Evolutionary conservation across 1,140 invertebrate species (phyloP).

Genomic region (Drosophila obscura): DNA sequence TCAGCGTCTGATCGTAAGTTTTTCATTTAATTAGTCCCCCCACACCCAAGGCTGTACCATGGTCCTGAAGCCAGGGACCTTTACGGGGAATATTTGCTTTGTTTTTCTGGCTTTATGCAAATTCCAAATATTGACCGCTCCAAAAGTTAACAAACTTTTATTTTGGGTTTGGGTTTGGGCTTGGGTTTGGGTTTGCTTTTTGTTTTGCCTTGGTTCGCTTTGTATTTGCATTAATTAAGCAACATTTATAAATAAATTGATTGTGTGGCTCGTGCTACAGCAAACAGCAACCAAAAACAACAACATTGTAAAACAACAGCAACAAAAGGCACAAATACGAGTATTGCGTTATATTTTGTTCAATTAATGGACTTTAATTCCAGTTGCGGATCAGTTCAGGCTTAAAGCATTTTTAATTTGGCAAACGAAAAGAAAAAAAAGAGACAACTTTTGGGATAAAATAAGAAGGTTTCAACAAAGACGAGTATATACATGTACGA

Average conservation of each 20-base stretch:
- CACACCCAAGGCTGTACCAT: neutral
- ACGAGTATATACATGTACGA: neutral
- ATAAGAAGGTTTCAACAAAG: constrained; percentile 12
- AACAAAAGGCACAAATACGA: constrained; percentile 19
- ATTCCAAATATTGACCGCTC: constrained; percentile 38
- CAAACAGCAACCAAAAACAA: constrained; percentile 19
- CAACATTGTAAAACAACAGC: constrained; percentile 19
- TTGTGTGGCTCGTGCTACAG: constrained; percentile 56
- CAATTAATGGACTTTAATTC: constrained; percentile 67
- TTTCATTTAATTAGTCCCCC: constrained; percentile 43
- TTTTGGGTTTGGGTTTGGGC: constrained; percentile 19
- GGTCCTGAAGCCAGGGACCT: constrained; percentile 13
- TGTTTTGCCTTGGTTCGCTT: constrained; percentile 20
- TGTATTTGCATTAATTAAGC: constrained; percentile 77
- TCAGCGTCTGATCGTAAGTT: constrained; percentile 9
- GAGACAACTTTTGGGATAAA: constrained; percentile 17
- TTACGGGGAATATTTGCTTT: constrained; percentile 3
- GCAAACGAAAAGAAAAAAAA: constrained; percentile 14
- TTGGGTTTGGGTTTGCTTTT: constrained; percentile 5
- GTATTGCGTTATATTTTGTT: constrained; percentile 47
- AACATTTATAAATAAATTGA: constrained; percentile 74
- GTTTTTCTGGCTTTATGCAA: constrained; percentile 46
- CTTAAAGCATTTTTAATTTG: constrained; percentile 45
- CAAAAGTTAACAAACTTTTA: constrained; percentile 51
- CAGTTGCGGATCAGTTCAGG: constrained; percentile 57